These are phyloP conservation scores for Physeter macrocephalus DNA, from an alignment of 2,113 vertebrate species.

Conservation along the genomic window DNA sequence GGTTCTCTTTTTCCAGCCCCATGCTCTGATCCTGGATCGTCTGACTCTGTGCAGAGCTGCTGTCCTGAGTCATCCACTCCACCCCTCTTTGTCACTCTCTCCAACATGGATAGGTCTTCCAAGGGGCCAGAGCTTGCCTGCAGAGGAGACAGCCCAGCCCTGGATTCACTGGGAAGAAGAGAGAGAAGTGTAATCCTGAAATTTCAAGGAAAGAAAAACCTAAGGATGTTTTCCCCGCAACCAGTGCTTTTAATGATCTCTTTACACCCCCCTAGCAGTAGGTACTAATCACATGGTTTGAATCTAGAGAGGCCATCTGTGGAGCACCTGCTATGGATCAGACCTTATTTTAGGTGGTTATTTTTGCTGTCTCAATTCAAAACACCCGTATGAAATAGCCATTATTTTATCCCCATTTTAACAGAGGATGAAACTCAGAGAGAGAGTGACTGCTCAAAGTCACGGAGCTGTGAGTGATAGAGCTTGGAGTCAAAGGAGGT, in stretches of 20 bases:
- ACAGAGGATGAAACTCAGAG: not conserved
- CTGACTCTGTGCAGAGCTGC: not conserved
- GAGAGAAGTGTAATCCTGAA: not conserved
- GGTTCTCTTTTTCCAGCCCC: not conserved
- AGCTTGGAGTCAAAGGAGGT: not conserved
- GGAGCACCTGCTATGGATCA: not conserved
- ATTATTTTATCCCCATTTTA: not conserved
- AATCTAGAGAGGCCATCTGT: constrained; percentile 2
- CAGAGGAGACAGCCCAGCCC: not conserved
- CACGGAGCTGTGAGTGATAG: not conserved
- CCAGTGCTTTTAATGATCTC: not conserved
- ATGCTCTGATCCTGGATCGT: not conserved
- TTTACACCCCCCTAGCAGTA: not conserved
- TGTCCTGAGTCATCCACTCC: not conserved
- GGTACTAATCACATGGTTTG: not conserved
- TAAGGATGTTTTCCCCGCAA: not conserved
- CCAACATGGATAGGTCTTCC: not conserved
- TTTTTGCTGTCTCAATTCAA: constrained; percentile 23
- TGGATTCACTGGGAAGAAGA: not conserved
- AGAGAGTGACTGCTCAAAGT: not conserved
- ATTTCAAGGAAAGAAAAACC: constrained; percentile 1
- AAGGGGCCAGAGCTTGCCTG: not conserved
- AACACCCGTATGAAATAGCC: not conserved
- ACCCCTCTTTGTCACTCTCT: not conserved
- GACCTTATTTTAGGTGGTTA: not conserved